These are phyloP conservation scores for Tolmerus cingulatus DNA, from an alignment of 2,888 invertebrate genomes.

Conservation along the genomic window DNA sequence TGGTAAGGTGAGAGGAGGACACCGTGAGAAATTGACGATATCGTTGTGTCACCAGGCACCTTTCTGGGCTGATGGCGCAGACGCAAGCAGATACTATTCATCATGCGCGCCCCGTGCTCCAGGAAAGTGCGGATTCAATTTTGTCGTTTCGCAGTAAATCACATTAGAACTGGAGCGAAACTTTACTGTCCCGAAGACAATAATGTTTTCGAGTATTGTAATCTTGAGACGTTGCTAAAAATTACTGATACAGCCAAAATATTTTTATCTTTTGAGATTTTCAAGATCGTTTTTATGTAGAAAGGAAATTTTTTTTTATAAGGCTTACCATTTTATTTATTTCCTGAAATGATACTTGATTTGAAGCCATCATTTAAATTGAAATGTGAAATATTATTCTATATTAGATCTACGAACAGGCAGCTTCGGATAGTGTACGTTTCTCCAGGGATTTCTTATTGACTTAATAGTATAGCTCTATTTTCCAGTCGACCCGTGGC, in stretches of 20 bases:
- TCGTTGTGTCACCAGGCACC: neutral
- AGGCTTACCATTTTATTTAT: no score
- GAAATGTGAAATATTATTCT: no score
- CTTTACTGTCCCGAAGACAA: neutral
- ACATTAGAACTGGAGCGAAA: neutral
- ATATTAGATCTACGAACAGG: no score
- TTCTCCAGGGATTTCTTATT: no score
- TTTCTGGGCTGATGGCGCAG: neutral
- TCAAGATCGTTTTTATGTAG: neutral
- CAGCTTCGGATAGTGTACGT: no score
- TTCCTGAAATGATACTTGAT: no score
- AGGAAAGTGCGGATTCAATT: neutral
- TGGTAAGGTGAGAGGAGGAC: slow-evolving; percentile 23
- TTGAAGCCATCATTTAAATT: no score
- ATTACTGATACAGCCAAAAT: neutral
- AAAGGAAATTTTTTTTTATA: no score
- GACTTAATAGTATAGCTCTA: no score
- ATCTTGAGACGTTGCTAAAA: neutral
- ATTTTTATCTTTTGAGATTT: neutral
- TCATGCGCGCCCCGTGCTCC: neutral
- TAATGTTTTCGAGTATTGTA: neutral
- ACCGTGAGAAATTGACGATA: slow-evolving; percentile 17
- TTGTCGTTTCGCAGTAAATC: neutral
- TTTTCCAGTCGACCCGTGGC: no score
- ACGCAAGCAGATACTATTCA: neutral